Evolutionary conservation across 2,888 invertebrate genomes (phyloP).

Genomic region (Pyralis farinalis): DNA sequence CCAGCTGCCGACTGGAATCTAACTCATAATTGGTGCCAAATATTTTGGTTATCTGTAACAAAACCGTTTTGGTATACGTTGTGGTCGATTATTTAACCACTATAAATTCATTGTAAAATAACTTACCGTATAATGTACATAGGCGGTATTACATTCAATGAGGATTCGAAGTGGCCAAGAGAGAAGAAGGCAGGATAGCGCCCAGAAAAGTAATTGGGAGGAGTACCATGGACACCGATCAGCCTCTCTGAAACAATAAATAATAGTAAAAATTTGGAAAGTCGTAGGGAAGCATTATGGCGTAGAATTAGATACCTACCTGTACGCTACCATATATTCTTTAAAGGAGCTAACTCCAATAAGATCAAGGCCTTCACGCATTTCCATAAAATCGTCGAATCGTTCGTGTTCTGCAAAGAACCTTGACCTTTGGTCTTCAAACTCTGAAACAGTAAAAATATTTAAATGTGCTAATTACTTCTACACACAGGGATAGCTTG

Average conservation of each 20-base stretch:
- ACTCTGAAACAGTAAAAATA: conserved; percentile 76
- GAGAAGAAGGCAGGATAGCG: conserved; percentile 85
- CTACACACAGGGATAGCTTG: too few species aligned
- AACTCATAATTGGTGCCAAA: conserved; percentile 88
- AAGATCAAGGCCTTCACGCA: conserved; percentile 89
- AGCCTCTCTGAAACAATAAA: conserved; percentile 55
- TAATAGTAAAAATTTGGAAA: too few species aligned
- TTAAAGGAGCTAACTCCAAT: conserved; percentile 82
- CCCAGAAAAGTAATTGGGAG: conserved; percentile 87
- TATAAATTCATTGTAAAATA: neutral
- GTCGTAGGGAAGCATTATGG: too few species aligned
- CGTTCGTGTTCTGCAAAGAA: conserved; percentile 91
- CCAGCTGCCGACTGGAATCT: conserved; percentile 68
- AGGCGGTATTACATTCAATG: conserved; percentile 90
- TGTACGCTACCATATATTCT: conserved; percentile 79
- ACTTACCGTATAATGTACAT: conserved; percentile 88
- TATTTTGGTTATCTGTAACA: conserved; percentile 85
- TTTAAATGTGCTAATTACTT: too few species aligned
- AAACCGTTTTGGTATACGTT: conserved; percentile 4
- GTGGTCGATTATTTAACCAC: neutral
- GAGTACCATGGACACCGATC: conserved; percentile 84
- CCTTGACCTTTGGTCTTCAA: conserved; percentile 89
- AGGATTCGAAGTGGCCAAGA: conserved; percentile 92
- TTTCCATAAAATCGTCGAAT: conserved; percentile 92
- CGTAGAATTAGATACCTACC: conserved; percentile 37